A percentile compares a stretch with the other conserved stretches of the same genome.
phyloP scores from a whole-genome alignment of 2,113 vertebrate genomes.

The Poecile atricapillus region DNA sequence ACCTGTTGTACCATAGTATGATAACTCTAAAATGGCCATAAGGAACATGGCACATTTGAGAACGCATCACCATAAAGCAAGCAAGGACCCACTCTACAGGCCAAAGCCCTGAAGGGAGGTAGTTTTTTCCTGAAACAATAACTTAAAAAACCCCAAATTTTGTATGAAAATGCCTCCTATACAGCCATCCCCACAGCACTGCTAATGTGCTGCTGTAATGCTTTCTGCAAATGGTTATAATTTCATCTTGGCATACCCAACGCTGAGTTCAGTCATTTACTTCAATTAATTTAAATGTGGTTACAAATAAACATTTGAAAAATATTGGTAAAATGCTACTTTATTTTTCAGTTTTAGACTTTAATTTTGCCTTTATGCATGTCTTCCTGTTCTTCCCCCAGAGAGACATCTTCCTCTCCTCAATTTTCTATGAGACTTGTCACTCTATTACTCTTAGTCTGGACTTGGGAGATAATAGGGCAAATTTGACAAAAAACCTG shows the following conservation, averaged over 20 bases:
- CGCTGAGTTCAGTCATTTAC: not conserved
- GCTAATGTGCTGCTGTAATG: not conserved
- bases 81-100: not conserved
- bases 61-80: not conserved
- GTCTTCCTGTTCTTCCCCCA: not conserved
- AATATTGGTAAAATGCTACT: not conserved
- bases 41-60: not conserved
- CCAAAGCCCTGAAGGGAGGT: constrained; percentile 6
- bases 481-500: constrained; percentile 54
- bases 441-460: constrained; percentile 28
- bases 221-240: not conserved
- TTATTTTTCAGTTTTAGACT: not conserved
- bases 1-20: not conserved
- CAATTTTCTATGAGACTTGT: not conserved
- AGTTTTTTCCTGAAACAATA: constrained; percentile 17
- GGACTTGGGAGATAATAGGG: constrained; percentile 36
- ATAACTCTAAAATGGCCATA: not conserved
- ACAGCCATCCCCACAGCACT: not conserved
- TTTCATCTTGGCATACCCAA: not conserved
- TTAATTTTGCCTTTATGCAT: not conserved
- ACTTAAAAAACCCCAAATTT: not conserved
- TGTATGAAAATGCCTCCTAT: constrained; percentile 43
- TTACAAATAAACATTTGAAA: not conserved
- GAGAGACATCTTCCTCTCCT: not conserved
- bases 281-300: not conserved